These are phyloP conservation scores for Gopherus evgoodei DNA, from an alignment of 2,113 vertebrate genomes.

Conservation along the genomic window DNA sequence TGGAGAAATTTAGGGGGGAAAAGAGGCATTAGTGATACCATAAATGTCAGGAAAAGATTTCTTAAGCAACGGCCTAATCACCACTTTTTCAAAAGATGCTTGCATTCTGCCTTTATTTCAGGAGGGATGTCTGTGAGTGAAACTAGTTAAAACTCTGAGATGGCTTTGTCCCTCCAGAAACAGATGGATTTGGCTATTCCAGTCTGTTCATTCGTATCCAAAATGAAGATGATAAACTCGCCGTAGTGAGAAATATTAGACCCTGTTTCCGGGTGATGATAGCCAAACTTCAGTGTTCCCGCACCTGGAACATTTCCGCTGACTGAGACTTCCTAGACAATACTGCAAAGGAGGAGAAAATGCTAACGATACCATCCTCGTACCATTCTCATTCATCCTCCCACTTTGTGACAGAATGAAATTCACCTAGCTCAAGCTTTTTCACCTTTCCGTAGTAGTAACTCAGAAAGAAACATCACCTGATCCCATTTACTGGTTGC, in stretches of 20 bases:
- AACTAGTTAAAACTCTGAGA: neutral
- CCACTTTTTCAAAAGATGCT: neutral
- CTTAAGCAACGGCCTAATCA: neutral
- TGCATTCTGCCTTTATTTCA: neutral
- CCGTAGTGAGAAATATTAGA: neutral
- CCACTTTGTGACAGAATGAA: neutral
- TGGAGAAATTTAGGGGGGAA: neutral
- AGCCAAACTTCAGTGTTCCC: neutral
- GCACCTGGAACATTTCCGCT: neutral
- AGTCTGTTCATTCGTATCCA: neutral
- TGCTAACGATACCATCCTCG: neutral
- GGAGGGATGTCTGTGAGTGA: neutral
- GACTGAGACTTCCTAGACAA: neutral
- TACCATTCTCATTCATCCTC: neutral
- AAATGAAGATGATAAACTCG: neutral
- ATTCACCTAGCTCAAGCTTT: neutral
- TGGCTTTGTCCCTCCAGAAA: neutral
- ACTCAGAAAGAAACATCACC: neutral
- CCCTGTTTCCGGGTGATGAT: neutral
- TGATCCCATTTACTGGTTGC: neutral
- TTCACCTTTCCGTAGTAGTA: neutral
- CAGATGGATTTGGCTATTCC: neutral
- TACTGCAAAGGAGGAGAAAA: neutral
- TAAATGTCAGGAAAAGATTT: neutral
- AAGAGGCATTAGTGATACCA: neutral